Evolutionary conservation across 1,140 invertebrate genomes (phyloP), one percentile per base, ranked within the genome.

Genomic region (Nasonia longicornis): DNA sequence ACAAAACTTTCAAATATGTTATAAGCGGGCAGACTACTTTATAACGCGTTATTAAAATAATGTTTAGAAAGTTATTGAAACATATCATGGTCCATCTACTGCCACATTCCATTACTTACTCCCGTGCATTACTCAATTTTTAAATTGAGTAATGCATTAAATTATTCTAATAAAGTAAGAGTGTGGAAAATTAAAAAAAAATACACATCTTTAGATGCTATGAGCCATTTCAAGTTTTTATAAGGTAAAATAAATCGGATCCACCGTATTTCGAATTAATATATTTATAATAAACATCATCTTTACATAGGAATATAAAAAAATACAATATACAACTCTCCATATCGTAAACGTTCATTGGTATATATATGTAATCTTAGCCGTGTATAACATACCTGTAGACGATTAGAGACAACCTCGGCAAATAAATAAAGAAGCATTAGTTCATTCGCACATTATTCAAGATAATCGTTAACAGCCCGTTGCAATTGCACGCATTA

Each of bases 221-320:
- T 20, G 52, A 2, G 20, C 16, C 8, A 58, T 58, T 58, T n/a
- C 16, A 58, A 20, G 3, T 14, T 48, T 11, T 8, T 11, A 14
- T 11, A 10, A 58, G 52, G 52, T 7, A 58, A 58, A 58, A 20
- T 20, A 58, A 58, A 16, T 58, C n/a, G 3, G 16, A 58, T 20
- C 7, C 16, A n/a, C 3, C 7, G 6, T n/a, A 70, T 0, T 77
- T 52, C 11, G 16, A 20, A 78, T 58, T 67, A 74, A n/a, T 80
- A 63, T 80, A 73, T 73, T 80, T 66, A 26, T 74, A 63, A 73
- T 63, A 45, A 38, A 72, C 7, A 79, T 58, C 22, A n/a, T 58
- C 64, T 81, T 77, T 81, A 81, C 80, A 81, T 73, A 81, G 63
- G 63, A 69, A 63, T 79, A 79, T 66, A 64, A 79, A 81, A 66